Evolutionary conservation across 2,113 vertebrate genomes (phyloP).

Genomic region (Struthidea cinerea): DNA sequence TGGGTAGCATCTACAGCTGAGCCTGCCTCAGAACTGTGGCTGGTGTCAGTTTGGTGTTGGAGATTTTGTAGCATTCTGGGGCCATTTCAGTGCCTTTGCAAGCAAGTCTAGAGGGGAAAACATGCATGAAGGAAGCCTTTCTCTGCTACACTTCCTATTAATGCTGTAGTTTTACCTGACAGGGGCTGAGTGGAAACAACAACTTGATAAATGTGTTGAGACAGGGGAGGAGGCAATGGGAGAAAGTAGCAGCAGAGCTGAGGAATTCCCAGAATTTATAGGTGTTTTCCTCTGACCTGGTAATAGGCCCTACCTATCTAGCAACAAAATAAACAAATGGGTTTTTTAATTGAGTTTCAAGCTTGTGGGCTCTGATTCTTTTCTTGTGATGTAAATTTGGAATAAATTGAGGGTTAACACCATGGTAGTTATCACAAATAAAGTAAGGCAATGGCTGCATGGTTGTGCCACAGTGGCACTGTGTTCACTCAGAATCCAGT

Average conservation of each 20-base stretch:
- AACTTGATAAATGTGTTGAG: not conserved
- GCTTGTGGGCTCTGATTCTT: not conserved
- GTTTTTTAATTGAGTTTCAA: not conserved
- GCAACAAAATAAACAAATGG: not conserved
- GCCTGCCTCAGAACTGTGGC: not conserved
- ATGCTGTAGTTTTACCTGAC: not conserved
- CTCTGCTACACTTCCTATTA: not conserved
- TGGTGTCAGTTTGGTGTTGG: not conserved
- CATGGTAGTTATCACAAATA: not conserved
- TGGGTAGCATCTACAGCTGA: not conserved
- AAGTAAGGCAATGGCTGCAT: not conserved
- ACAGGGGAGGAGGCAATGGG: not conserved
- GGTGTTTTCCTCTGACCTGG: not conserved
- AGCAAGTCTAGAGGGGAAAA: not conserved
- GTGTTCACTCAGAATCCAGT: not conserved
- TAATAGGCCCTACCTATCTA: not conserved
- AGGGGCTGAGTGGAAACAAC: not conserved
- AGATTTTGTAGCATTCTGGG: not conserved
- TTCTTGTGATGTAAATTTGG: not conserved
- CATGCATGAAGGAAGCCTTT: not conserved
- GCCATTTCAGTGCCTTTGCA: not conserved
- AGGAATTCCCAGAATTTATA: not conserved
- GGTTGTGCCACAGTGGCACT: rapidly evolving
- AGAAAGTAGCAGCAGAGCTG: not conserved
- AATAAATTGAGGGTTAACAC: not conserved